Conservation (phyloP, 2,113 vertebrate species). For the Mus musculus region DNA sequence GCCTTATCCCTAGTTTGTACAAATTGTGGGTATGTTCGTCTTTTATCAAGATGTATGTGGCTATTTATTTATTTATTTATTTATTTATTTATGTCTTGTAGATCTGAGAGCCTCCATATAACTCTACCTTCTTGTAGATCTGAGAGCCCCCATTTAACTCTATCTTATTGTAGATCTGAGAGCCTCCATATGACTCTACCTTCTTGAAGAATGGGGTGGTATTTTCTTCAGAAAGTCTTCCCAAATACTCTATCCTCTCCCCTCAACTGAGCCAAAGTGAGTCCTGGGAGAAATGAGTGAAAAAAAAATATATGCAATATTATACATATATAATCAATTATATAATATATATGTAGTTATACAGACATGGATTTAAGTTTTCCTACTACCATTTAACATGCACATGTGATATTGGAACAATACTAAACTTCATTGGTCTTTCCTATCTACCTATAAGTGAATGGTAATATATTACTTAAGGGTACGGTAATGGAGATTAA, state of each 20-base stretch:
- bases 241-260: not conserved
- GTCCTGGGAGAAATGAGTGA: not conserved
- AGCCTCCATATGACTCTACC: not conserved
- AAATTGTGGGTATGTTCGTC: not conserved
- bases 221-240: slow-evolving; percentile 47
- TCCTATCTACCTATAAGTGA: not conserved
- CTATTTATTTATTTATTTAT: too few relatives aligned
- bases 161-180: not conserved
- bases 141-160: not conserved
- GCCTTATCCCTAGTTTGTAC: not conserved
- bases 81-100: not conserved
- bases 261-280: not conserved
- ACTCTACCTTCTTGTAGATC: not conserved
- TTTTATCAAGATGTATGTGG: not conserved
- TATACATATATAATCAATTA: not conserved
- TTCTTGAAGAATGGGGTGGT: not conserved
- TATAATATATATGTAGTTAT: not conserved
- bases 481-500: slow-evolving; percentile 9
- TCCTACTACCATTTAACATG: not conserved
- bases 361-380: slow-evolving; percentile 9
- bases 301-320: not conserved
- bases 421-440: not conserved
- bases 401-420: not conserved
- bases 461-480: slow-evolving; percentile 20
- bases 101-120: not conserved